Evolutionary conservation across 2,113 vertebrate genomes (phyloP), one percentile per base, ranked within the genome.

Genomic region (Bungarus multicinctus): DNA sequence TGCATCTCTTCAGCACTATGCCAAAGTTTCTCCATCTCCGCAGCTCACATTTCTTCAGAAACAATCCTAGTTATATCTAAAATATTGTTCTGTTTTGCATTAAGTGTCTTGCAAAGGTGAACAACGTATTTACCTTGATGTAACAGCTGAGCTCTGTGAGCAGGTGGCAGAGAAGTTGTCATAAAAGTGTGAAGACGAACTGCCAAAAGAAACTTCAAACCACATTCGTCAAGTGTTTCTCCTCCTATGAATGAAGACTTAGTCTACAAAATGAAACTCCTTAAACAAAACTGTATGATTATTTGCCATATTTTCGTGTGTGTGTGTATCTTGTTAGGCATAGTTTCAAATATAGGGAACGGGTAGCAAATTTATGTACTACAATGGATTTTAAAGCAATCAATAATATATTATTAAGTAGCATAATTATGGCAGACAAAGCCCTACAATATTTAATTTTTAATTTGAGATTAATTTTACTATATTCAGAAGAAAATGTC

Each of bases 181-280:
- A 99, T 98, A 96, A 99, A 99, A 0, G 99, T 98, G 95, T 99
- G 99, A 90, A 99, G 98, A 86, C 98, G 98, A 97, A 99, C 98
- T 91, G 99, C 99, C 95, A 99, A 97, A 69, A 99, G 97, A 97
- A 99, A 99, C 96, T 99, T 99, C 95, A 99, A 97, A 25, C 99
- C 99, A 95, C 99, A 99, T 91, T 99, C 99, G 96, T 99, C 99
- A 96, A 99, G 98, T 7, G 99, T 99, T 97, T 99, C 99, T 95
- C 99, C 99, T 96, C 99, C 99, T 99, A 95, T 2, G 91, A 96
- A 93, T 57, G 95, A 88, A 11, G 30, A 87, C 27, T 55, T 89
- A 94, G 3, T 94, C 1, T 52, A 39, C 27, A 90, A 43, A 64
- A 90, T 90, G 85, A 64, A 88, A 81, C 18, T 86, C 27, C 52